These are phyloP conservation scores for Neoarius graeffei DNA, from an alignment of 2,113 vertebrate species.

Conservation along the genomic window DNA sequence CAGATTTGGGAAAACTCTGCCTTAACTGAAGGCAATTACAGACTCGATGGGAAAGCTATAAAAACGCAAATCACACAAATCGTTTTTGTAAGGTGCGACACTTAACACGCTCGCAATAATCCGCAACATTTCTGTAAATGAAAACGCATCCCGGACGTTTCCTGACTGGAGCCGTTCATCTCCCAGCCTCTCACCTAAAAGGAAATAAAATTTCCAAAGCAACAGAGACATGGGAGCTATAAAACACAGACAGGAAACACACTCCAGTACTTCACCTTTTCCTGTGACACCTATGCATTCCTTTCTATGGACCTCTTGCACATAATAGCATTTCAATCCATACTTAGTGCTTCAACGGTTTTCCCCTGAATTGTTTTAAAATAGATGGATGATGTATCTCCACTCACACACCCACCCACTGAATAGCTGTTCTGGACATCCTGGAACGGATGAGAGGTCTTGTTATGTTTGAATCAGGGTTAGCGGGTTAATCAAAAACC, in stretches of 20 bases:
- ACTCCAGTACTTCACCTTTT: conserved; percentile 11
- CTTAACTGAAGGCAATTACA: background rate
- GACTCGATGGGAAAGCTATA: conserved; percentile 10
- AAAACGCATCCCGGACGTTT: conserved; percentile 13
- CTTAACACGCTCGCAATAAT: conserved; percentile 8
- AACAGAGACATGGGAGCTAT: background rate
- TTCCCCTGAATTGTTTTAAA: conserved; percentile 9
- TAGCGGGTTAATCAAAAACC: conserved; percentile 46
- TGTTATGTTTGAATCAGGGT: conserved; percentile 53
- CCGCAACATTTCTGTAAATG: background rate
- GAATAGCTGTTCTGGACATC: conserved; percentile 40
- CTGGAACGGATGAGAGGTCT: conserved; percentile 42
- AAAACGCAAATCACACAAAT: conserved; percentile 8
- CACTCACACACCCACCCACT: conserved; percentile 19
- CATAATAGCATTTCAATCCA: background rate
- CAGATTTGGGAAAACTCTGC: background rate
- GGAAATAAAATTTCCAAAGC: conserved; percentile 34
- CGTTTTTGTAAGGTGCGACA: background rate
- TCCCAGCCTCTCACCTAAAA: background rate
- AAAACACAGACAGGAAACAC: conserved; percentile 32
- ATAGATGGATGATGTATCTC: background rate
- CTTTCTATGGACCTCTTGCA: conserved; percentile 6
- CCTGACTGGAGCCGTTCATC: conserved; percentile 10
- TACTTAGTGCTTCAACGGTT: background rate
- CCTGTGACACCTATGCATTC: conserved; percentile 16